A percentile compares a stretch with the other conserved stretches of the same genome.
These are phyloP conservation scores for Aurelia aurita complex sp. Pacific DNA, from an alignment of 30 jellyfish, hydroid and myxozoan genomes.

Conservation along the genomic window DNA sequence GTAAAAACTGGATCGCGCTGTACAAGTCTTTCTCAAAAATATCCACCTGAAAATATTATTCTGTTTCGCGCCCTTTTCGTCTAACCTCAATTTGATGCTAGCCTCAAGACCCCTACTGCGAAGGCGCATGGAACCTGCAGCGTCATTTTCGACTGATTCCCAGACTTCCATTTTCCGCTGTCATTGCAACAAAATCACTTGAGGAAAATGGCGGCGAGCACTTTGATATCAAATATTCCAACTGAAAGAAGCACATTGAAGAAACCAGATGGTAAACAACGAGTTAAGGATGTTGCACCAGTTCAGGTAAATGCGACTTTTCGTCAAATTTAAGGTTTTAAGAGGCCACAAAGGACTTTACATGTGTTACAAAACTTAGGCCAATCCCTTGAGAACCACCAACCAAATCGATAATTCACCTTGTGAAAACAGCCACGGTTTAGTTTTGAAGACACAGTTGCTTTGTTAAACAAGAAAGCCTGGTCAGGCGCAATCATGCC, in stretches of 20 bases:
- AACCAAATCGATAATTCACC: no score
- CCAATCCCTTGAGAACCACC: no score
- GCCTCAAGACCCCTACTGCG: neutral
- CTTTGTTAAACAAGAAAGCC: no score
- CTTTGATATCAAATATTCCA: constrained; percentile 52
- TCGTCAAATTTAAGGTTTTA: neutral
- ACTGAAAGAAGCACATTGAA: constrained; percentile 49
- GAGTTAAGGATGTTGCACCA: constrained; percentile 53
- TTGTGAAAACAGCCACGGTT: no score
- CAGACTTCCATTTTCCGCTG: constrained; percentile 5
- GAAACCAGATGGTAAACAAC: constrained; percentile 72
- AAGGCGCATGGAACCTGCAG: constrained; percentile 62
- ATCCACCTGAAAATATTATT: no score
- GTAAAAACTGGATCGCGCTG: no score
- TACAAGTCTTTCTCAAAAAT: no score
- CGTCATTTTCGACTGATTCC: constrained; percentile 46
- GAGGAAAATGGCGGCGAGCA: constrained; percentile 78
- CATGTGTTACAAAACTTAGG: neutral
- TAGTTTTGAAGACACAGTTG: no score
- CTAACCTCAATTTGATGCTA: no score
- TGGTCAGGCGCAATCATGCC: no score
- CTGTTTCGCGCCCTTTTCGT: no score
- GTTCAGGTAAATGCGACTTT: constrained; percentile 52
- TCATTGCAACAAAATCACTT: constrained; percentile 33
- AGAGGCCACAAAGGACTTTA: neutral